phyloP scores from a whole-genome alignment of 2,797 vertebrate species.

The Otolemur crassicaudatus region DNA sequence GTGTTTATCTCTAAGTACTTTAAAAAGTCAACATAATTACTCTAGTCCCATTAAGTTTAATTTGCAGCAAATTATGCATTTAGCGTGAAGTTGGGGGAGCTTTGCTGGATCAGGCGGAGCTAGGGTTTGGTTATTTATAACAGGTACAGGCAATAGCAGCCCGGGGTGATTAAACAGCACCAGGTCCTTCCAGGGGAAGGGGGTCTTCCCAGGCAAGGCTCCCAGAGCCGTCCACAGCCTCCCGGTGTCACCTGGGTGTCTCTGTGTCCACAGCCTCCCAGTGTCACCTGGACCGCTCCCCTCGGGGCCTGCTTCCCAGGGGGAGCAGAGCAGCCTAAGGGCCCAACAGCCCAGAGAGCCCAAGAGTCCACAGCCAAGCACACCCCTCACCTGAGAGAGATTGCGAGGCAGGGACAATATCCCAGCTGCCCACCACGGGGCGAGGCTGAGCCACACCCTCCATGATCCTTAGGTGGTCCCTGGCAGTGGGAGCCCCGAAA shows the following conservation, averaged over 20 bases:
- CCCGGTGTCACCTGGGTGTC: background rate
- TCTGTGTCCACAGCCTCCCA: no score
- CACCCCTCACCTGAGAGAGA: background rate
- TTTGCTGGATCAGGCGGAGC: slow-evolving; percentile 73
- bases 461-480: background rate
- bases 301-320: background rate
- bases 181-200: background rate
- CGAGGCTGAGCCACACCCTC: background rate
- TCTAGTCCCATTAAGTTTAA: slow-evolving; percentile 87
- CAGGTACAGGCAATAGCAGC: background rate
- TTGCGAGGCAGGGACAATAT: background rate
- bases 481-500: background rate
- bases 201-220: background rate
- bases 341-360: background rate
- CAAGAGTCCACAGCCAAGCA: background rate
- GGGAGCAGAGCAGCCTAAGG: no score
- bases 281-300: background rate
- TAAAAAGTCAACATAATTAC: slow-evolving; percentile 87
- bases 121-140: slow-evolving; percentile 79
- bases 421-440: background rate
- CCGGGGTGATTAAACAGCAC: accelerated
- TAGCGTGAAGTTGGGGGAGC: slow-evolving; percentile 83
- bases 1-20: slow-evolving; percentile 87
- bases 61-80: slow-evolving; percentile 87
- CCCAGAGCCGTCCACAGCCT: no score